phyloP scores from a whole-genome alignment of 2,113 vertebrate species.

The Natator depressus region DNA sequence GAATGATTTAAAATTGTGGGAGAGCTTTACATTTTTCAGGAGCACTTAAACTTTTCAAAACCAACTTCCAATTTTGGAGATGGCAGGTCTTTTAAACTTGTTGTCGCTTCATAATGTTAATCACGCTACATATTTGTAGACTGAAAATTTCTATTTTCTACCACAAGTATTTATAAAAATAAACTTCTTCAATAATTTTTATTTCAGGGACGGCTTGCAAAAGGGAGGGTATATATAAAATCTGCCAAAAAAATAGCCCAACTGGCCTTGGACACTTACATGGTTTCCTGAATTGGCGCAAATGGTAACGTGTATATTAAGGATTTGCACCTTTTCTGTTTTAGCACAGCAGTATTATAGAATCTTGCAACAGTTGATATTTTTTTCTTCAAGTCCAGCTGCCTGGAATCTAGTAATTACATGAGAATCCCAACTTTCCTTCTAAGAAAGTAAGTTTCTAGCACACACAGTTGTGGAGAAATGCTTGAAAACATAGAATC shows the following conservation, averaged over 20 bases:
- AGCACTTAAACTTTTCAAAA: slow-evolving; percentile 50
- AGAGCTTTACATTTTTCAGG: slow-evolving; percentile 38
- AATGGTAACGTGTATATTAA: background rate
- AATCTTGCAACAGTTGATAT: background rate
- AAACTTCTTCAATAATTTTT: background rate
- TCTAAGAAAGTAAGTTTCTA: too few relatives aligned
- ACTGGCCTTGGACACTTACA: background rate
- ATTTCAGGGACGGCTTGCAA: background rate
- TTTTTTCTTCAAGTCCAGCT: background rate
- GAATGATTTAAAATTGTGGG: slow-evolving; percentile 43
- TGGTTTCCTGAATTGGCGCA: background rate
- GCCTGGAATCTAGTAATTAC: background rate
- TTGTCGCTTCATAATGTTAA: slow-evolving; percentile 41
- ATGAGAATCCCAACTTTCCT: too few relatives aligned
- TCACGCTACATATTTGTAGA: background rate
- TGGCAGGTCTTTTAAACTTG: background rate
- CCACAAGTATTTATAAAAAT: background rate
- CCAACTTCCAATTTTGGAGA: slow-evolving; percentile 47
- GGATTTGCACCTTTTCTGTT: background rate
- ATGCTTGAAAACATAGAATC: too few relatives aligned
- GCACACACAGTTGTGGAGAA: too few relatives aligned
- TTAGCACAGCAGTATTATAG: background rate
- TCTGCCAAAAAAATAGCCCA: background rate
- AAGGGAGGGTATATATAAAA: background rate
- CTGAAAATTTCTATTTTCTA: background rate